Conservation (phyloP, 2,113 vertebrate genomes). For the Suncus etruscus region DNA sequence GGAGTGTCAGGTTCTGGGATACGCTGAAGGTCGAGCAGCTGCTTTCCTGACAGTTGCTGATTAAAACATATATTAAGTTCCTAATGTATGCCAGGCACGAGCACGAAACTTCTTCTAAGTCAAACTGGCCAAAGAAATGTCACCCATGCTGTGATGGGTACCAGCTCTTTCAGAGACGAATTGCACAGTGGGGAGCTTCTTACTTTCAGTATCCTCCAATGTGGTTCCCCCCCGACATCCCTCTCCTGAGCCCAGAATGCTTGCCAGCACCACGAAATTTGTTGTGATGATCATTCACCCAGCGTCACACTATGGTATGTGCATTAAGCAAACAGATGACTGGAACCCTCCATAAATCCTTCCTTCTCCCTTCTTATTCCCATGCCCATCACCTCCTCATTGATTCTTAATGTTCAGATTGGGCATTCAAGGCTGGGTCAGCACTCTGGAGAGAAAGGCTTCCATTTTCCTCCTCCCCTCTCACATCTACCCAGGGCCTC, state of each 20-base stretch:
- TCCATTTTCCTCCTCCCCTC: constrained; percentile 40
- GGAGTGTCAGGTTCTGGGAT: constrained; percentile 19
- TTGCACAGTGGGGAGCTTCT: constrained; percentile 38
- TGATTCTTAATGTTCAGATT: constrained; percentile 70
- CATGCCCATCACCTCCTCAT: constrained; percentile 69
- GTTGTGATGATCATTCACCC: constrained; percentile 67
- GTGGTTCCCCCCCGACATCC: constrained; percentile 57
- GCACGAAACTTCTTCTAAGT: constrained; percentile 59
- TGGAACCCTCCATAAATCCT: constrained; percentile 70
- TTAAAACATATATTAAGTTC: constrained; percentile 69
- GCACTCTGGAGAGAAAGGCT: constrained; percentile 22
- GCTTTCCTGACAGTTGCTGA: constrained; percentile 56
- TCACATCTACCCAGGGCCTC: background rate
- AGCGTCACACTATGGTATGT: constrained; percentile 39
- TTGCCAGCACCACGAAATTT: constrained; percentile 46
- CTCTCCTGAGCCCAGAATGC: constrained; percentile 32
- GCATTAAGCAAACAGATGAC: constrained; percentile 75
- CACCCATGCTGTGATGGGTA: constrained; percentile 50
- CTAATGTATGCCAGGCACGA: constrained; percentile 53
- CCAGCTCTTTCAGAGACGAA: constrained; percentile 71
- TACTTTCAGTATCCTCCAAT: constrained; percentile 23
- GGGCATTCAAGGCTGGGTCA: constrained; percentile 78
- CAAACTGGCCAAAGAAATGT: constrained; percentile 62
- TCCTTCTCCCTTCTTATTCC: constrained; percentile 68
- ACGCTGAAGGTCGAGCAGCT: constrained; percentile 50